Percentiles rank a stretch among this genome's conserved stretches.
These are phyloP conservation scores for Drosophila obscura DNA, from an alignment of 1,140 invertebrate genomes.

Conservation along the genomic window DNA sequence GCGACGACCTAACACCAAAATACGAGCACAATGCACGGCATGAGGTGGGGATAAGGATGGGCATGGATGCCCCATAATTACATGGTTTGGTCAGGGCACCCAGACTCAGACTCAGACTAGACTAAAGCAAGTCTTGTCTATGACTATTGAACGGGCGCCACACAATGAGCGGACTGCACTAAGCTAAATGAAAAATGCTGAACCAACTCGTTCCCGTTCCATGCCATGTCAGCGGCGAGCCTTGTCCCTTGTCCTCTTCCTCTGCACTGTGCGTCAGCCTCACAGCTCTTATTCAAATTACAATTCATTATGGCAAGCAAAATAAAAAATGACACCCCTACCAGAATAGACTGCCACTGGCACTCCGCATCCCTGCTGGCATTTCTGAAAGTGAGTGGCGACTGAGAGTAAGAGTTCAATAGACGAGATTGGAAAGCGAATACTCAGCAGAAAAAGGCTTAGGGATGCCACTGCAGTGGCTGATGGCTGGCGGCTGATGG, in stretches of 20 bases:
- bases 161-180: constrained; percentile 66
- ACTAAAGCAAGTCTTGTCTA: constrained; percentile 49
- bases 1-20: constrained; percentile 53
- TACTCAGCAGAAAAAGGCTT: constrained; percentile 80
- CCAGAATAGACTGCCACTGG: too few relatives aligned
- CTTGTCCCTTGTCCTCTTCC: neutral
- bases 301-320: constrained; percentile 71
- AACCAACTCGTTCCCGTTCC: constrained; percentile 28
- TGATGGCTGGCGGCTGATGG: constrained; percentile 7
- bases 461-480: constrained; percentile 39
- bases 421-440: constrained; percentile 76
- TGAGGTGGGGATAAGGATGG: neutral
- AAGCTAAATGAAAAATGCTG: constrained; percentile 77
- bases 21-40: constrained; percentile 40
- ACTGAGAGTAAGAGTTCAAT: constrained; percentile 55
- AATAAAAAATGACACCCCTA: constrained; percentile 46
- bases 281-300: constrained; percentile 75
- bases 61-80: constrained; percentile 42
- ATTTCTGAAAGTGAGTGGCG: constrained; percentile 11
- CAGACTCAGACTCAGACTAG: constrained; percentile 12
- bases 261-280: constrained; percentile 4
- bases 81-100: constrained; percentile 34
- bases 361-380: constrained; percentile 8
- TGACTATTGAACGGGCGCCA: constrained; percentile 49
- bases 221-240: neutral